These are phyloP conservation scores for Dendrolimus punctatus DNA, from an alignment of 1,140 invertebrate species.

Conservation along the genomic window DNA sequence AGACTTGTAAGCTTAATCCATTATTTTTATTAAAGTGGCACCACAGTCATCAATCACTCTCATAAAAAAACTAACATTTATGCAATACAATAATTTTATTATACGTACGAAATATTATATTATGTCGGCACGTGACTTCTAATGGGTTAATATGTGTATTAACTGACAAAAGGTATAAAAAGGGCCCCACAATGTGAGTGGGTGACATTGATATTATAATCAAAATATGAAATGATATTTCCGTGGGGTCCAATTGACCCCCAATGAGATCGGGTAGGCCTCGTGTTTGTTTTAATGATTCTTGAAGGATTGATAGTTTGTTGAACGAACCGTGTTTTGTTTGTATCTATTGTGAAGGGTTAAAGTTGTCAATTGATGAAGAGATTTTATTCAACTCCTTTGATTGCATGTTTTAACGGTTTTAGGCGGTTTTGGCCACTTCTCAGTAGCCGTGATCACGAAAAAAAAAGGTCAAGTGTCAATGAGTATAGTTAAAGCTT, in stretches of 20 bases:
- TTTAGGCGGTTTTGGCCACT: too few relatives aligned
- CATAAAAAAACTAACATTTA: constrained; percentile 33
- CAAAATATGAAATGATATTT: constrained; percentile 67
- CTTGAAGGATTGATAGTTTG: constrained; percentile 46
- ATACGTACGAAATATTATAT: constrained; percentile 55
- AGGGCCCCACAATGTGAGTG: constrained; percentile 28
- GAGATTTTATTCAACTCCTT: too few relatives aligned
- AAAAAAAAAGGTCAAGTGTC: too few relatives aligned
- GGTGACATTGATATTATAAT: constrained; percentile 67
- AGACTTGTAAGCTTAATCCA: too few relatives aligned
- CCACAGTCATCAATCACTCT: constrained; percentile 9
- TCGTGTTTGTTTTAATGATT: constrained; percentile 50
- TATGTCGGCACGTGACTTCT: constrained; percentile 58
- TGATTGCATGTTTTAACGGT: too few relatives aligned
- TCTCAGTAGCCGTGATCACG: too few relatives aligned
- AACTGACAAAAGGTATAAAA: constrained; percentile 57
- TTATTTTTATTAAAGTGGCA: too few relatives aligned
- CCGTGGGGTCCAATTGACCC: constrained; percentile 23
- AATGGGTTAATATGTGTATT: constrained; percentile 69
- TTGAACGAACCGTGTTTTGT: constrained; percentile 4
- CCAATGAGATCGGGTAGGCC: constrained; percentile 28
- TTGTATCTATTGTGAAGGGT: background rate
- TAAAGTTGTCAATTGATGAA: constrained; percentile 2
- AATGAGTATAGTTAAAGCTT: too few relatives aligned
- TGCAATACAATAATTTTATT: constrained; percentile 42